Evolutionary conservation across 2,888 invertebrate species (phyloP).

Genomic region (Cremastobaeus sp.): DNA sequence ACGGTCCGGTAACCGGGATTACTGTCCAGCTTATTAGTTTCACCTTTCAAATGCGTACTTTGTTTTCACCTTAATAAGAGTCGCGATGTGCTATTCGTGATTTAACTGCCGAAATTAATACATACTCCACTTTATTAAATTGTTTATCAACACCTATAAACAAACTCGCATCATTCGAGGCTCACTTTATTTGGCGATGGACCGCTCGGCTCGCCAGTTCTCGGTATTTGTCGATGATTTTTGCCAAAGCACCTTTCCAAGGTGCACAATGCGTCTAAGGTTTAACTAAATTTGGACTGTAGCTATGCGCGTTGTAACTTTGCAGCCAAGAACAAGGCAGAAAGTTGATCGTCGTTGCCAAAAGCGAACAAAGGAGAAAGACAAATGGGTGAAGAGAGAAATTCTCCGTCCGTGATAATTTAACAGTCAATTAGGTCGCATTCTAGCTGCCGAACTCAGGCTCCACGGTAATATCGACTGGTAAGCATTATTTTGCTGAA

Average conservation of each 20-base stretch:
- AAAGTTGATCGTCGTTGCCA: constrained; percentile 60
- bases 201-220: no score
- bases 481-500: constrained; percentile 76
- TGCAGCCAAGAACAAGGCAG: constrained; percentile 53
- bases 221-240: no score
- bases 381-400: constrained; percentile 60
- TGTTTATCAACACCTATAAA: constrained; percentile 41
- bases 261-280: constrained; percentile 28
- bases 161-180: no score
- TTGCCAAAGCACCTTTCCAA: no score
- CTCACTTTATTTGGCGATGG: no score
- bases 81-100: constrained; percentile 51
- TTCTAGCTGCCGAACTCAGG: constrained; percentile 68
- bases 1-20: constrained; percentile 64
- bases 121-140: constrained; percentile 59
- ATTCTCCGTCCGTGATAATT: constrained; percentile 71
- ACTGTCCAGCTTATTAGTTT: constrained; percentile 71
- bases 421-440: constrained; percentile 76
- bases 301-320: constrained; percentile 22
- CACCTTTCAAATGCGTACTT: constrained; percentile 62
- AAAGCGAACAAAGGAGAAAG: constrained; percentile 60
- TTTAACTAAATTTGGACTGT: constrained; percentile 40
- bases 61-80: constrained; percentile 59
- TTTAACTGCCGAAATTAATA: constrained; percentile 58
- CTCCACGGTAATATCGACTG: constrained; percentile 72